Base-by-base conservation (phyloP, 2,888 invertebrate genomes). In the Celastrina argiolus region DNA sequence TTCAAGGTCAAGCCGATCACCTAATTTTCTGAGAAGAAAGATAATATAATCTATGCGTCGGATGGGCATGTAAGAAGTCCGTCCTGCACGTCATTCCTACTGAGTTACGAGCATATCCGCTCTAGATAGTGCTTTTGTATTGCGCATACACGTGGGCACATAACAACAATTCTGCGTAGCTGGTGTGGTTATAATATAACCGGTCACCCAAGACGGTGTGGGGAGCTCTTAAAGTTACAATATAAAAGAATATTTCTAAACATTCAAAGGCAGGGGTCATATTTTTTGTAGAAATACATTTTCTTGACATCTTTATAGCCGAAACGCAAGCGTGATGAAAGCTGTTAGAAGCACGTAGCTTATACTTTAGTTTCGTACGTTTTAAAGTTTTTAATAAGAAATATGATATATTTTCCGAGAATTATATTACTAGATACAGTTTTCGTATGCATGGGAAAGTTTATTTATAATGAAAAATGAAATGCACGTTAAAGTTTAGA, bases 201-300 rank as follows among this genome's bases (percentile, higher is more conserved):
- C n/a, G n/a, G n/a, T n/a, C n/a, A n/a, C n/a, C n/a, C n/a, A n/a
- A n/a, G n/a, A n/a, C n/a, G n/a, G n/a, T n/a, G n/a, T n/a, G n/a
- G n/a, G n/a, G n/a, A n/a, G n/a, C n/a, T n/a, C n/a, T n/a, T n/a
- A n/a, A n/a, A n/a, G n/a, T n/a, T n/a, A 70, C 67, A 42, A 67
- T 63, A 68, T 66, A 66, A 66, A 61, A 61, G 18, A 16, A 26
- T 56, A 56, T 56, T 31, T 42, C 42, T 65, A 31, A 65, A 65
- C 56, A 58, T 65, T 41, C 58, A 58, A 41, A 39, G 41, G 18
- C 28, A 31, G 4, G 10, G 12, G 16, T 10, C 6, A 51, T 14
- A 59, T 31, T 36, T 61, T 61, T 61, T 61, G 22, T 61, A 31
- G 16, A 14, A 36, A 61, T 39, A 61, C 39, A 39, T 61, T 61